Evolutionary conservation across 2,113 vertebrate species (phyloP).

Genomic region (Charina bottae): DNA sequence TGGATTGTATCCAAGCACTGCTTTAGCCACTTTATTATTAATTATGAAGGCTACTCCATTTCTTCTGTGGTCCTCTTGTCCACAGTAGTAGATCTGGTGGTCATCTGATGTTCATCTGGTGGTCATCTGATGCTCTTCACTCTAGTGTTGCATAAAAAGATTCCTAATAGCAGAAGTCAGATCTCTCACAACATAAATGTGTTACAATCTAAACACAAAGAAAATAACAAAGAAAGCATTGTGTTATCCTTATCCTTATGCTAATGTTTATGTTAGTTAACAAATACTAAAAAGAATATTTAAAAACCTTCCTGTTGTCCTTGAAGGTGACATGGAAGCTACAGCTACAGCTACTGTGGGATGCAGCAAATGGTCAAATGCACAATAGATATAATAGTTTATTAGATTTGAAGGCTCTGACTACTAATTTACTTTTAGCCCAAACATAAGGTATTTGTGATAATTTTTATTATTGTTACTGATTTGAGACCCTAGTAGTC

Average conservation of each 20-base stretch:
- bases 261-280: neutral
- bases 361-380: neutral
- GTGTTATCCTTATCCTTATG: neutral
- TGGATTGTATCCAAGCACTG: too few species aligned
- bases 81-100: too few species aligned
- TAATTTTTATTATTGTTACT: neutral
- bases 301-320: neutral
- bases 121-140: too few species aligned
- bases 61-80: too few species aligned
- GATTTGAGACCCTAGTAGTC: neutral
- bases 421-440: neutral
- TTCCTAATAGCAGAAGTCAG: neutral
- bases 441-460: neutral
- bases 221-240: neutral
- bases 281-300: neutral
- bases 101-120: too few species aligned
- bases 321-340: neutral
- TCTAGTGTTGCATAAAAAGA: neutral
- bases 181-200: neutral
- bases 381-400: neutral
- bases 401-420: neutral
- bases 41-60: too few species aligned
- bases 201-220: neutral
- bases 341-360: neutral
- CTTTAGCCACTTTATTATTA: too few species aligned